Conservation (phyloP, 2,113 vertebrate genomes). For the Malurus cyaneus region DNA sequence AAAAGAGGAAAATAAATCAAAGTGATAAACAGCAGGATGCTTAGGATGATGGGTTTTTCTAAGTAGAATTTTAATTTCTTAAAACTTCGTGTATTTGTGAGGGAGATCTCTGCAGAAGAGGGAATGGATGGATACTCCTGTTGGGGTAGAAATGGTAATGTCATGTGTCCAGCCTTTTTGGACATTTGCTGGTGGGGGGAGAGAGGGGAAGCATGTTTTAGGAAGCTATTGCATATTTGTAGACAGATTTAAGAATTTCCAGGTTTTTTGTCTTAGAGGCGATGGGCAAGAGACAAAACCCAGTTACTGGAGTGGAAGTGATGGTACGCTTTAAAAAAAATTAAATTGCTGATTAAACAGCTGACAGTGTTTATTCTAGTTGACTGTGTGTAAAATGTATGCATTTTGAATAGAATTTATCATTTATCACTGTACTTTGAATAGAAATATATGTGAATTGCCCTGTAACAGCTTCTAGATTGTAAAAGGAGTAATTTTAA, state of each 20-base stretch:
- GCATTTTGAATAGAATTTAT: neutral
- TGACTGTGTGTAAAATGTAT: neutral
- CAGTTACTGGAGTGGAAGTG: neutral
- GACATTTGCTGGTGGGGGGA: accelerated
- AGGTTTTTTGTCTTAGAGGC: neutral
- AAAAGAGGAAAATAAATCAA: neutral
- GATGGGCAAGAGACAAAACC: neutral
- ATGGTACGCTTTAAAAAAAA: neutral
- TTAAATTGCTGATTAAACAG: neutral
- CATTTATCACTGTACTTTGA: neutral
- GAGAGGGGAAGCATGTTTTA: neutral
- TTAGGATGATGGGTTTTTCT: neutral
- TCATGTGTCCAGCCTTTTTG: neutral
- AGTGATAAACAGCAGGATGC: neutral
- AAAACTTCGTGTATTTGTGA: neutral
- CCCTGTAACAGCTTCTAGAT: neutral
- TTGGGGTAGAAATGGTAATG: neutral
- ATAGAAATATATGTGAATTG: neutral
- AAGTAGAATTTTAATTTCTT: neutral
- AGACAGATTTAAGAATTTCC: neutral
- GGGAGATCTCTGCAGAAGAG: neutral
- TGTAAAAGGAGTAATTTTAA: neutral
- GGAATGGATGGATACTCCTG: neutral
- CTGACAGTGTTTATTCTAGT: neutral
- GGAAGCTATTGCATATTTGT: neutral